Evolutionary conservation across 2,113 vertebrate genomes (phyloP), one percentile per base, ranked within the genome.

Genomic region (Pelmatolapia mariae): DNA sequence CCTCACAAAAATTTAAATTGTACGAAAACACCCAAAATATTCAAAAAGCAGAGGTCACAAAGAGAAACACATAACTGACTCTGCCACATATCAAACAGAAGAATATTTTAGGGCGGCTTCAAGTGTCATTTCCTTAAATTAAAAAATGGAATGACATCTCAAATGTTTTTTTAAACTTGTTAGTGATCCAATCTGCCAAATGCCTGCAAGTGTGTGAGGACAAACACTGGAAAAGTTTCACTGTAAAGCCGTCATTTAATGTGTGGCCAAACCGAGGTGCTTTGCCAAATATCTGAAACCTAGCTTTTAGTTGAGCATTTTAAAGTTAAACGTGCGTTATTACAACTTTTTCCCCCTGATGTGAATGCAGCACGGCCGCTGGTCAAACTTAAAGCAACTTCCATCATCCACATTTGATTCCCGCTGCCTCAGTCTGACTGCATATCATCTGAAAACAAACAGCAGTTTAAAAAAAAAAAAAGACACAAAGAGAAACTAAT

Each of bases 381-480:
- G 7, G 63, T 53, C n/a, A 12, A 19, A 54, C 40, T 15, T 43
- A 18, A 81, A 82, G 31, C 82, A 22, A 26, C 81, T 80, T 63
- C 61, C 5, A 16, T 82, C 36, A 19, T 61, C 59, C 81, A n/a
- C 73, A 33, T 22, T 10, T 43, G n/a, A 0, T 76, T 3, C 24
- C 45, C 4, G 22, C 82, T 10, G 94, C 87, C 68, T 82, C 89
- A 87, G 13, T 84, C 73, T 33, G 87, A 94, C 86, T 53, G 38
- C 73, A 33, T 52, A 38, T 86, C 83, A 47, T 94, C 89, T 94
- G 19, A 93, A 93, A 92, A 4, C 63, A 31, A 6, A 12, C 43
- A 11, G 22, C 81, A 47, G 10, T 33, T n/a, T 3, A 4, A 15
- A 38, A 33, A 33, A 38, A 33, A 38, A 61, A 66, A 66, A 66